Base-by-base conservation (phyloP, 2,113 vertebrate genomes). In the Prionailurus viverrinus region DNA sequence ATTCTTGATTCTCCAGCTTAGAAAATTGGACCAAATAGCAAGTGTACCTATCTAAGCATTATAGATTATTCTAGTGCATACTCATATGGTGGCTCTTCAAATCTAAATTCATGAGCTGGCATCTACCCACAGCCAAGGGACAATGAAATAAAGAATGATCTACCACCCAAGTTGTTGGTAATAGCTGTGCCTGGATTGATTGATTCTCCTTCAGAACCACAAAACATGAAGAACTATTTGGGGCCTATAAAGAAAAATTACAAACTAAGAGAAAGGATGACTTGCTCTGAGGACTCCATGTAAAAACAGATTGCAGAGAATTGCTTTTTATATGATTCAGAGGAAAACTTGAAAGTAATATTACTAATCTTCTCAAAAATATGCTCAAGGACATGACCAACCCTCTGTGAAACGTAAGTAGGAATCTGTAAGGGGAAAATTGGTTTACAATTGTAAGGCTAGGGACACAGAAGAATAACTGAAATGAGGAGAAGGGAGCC, bases 341-440 rank as follows among this genome's bases (percentile, higher is more conserved):
- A 84, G 7, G 55, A 86, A 81, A 94, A 23, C 33, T 90, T 78
- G 45, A 93, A 96, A 90, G 21, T 76, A 65, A 45, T 88, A 91
- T 79, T 87, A 15, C 69, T 92, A 21, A 21, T 94, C 18, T 86
- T 79, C 51, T 97, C 39, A 55, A 79, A 78, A 89, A 96, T 68
- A 87, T 87, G 33, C 79, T 89, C 33, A 87, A 92, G 48, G 39
- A 79, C 13, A 39, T 61, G 41, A 68, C n/a, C 58, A 87, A 63
- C 14, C 41, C 8, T 87, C 66, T 97, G 15, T 92, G 79, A 95
- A 95, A 81, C 16, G 23, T 65, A 18, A 65, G 9, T 33, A 53
- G 66, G 4, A 87, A 90, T 10, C 66, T 89, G 45, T 83, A 94
- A 82, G 41, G 27, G 21, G 36, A 51, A 21, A 86, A 14, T 51